A percentile compares a stretch with the other conserved stretches of the same genome.
Evolutionary conservation across 2,797 vertebrate species (phyloP).

Genomic region (Phataginus tetradactyla): DNA sequence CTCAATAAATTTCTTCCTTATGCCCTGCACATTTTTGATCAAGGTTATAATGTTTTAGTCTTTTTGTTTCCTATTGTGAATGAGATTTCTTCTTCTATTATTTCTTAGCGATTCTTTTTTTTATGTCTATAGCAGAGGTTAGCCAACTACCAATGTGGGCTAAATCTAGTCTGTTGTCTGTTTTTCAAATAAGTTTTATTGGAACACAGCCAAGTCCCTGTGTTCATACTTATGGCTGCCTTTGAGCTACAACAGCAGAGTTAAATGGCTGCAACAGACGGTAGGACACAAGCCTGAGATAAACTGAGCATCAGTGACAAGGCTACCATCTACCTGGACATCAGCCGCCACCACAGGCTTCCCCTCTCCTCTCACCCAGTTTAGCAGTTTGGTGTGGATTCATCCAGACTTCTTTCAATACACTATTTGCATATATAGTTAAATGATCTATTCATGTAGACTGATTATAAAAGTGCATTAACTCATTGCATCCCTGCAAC

Average conservation of each 20-base stretch:
- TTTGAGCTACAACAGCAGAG: background rate
- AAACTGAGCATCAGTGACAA: background rate
- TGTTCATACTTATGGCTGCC: background rate
- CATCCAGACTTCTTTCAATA: background rate
- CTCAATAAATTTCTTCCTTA: background rate
- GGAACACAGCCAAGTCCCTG: background rate
- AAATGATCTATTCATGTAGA: background rate
- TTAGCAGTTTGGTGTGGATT: background rate
- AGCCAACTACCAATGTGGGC: background rate
- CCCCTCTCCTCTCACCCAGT: background rate
- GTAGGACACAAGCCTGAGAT: background rate
- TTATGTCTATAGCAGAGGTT: background rate
- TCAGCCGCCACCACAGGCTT: too few species aligned
- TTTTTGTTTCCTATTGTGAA: background rate
- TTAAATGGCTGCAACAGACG: background rate
- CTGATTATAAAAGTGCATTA: background rate
- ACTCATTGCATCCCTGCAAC: background rate
- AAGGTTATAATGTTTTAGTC: background rate
- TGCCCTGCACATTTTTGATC: background rate
- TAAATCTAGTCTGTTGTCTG: background rate
- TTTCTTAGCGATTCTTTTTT: background rate
- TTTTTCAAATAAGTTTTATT: background rate
- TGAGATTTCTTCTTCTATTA: background rate
- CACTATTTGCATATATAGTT: background rate
- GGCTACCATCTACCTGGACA: background rate